Conservation (phyloP, 2,888 invertebrate genomes). For the Chydorus sphaericus region DNA sequence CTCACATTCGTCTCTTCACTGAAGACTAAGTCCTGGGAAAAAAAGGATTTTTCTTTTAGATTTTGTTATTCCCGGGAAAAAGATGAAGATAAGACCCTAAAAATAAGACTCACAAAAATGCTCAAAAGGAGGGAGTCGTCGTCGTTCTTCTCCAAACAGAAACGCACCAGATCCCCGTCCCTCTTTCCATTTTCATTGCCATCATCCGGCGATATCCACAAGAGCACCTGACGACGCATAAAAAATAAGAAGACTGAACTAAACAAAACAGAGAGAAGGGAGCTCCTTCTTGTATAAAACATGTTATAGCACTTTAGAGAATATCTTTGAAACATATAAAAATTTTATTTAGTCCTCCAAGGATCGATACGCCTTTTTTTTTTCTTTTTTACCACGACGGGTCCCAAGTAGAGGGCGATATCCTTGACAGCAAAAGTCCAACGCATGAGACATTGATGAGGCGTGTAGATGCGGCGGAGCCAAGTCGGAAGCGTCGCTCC, state of each 20-base stretch:
- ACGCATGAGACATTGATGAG: constrained; percentile 3
- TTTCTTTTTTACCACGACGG: neutral
- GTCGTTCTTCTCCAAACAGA: neutral
- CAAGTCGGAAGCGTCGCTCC: neutral
- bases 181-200: neutral
- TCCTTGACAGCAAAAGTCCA: constrained; percentile 1
- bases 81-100: neutral
- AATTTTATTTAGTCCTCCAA: too few species aligned
- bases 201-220: constrained; percentile 2
- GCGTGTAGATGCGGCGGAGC: constrained; percentile 7
- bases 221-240: neutral
- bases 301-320: too few species aligned
- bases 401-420: neutral
- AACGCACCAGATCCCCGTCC: neutral
- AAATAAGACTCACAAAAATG: neutral
- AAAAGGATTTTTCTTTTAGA: neutral
- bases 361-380: too few species aligned
- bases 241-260: neutral
- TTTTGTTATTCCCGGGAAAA: neutral
- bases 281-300: neutral
- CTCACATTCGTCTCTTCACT: neutral
- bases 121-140: neutral
- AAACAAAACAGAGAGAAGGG: neutral
- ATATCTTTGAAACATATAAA: too few species aligned
- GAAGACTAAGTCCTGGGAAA: neutral